Conservation (phyloP, 2,113 vertebrate genomes). For the Lepidothrix coronata region DNA sequence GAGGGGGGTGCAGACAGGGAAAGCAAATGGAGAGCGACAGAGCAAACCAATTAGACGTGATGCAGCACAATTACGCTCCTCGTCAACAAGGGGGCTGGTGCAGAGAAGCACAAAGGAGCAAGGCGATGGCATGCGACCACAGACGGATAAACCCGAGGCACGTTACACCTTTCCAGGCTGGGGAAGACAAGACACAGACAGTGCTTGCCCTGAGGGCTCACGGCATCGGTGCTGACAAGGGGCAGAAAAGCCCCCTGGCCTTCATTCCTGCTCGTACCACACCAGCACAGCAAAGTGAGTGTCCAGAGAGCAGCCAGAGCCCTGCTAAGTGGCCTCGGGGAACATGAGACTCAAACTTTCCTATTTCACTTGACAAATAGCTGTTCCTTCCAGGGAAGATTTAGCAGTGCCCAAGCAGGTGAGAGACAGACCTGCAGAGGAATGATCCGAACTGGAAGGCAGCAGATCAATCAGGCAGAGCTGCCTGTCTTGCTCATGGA, state of each 20-base stretch:
- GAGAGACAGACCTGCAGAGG: constrained; percentile 27
- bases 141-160: background rate
- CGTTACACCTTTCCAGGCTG: background rate
- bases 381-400: constrained; percentile 18
- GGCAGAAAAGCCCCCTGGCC: background rate
- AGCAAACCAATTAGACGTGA: constrained; percentile 37
- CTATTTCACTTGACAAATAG: constrained; percentile 35
- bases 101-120: background rate
- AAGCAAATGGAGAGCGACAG: constrained; percentile 26
- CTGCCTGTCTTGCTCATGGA: background rate
- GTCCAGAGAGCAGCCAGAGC: background rate
- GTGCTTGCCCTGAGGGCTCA: background rate
- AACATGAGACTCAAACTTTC: background rate
- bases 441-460: background rate
- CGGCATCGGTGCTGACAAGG: background rate
- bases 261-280: background rate
- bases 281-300: background rate
- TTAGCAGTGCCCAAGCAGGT: constrained; percentile 26
- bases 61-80: constrained; percentile 30
- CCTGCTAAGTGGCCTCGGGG: background rate
- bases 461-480: constrained; percentile 18
- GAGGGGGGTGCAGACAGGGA: background rate
- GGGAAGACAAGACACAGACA: background rate
- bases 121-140: background rate
- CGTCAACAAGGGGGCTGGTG: background rate